phyloP scores from a whole-genome alignment of 1,140 invertebrate genomes.

The Cataglyphis hispanica region DNA sequence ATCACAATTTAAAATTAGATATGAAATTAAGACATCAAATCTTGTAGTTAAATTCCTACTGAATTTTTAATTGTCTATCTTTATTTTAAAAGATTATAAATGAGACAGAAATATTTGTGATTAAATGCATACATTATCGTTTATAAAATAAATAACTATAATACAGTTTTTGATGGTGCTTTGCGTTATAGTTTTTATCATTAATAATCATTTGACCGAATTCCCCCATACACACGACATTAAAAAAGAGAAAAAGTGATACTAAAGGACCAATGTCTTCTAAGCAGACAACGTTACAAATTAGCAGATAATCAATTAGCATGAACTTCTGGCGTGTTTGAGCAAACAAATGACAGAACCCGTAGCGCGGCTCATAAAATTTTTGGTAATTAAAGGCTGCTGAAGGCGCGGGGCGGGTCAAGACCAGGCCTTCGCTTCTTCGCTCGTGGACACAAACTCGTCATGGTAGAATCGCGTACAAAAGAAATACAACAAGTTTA shows the following conservation, averaged over 20 bases:
- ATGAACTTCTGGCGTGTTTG: slow-evolving; percentile 78
- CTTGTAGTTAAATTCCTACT: background rate
- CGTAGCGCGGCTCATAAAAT: slow-evolving; percentile 78
- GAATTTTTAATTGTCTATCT: background rate
- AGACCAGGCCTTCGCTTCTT: slow-evolving; percentile 54
- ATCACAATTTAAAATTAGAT: background rate
- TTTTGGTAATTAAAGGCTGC: slow-evolving; percentile 81
- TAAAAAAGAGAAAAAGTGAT: background rate
- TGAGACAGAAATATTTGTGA: background rate
- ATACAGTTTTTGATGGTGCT: background rate
- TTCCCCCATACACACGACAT: no score
- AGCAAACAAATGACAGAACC: slow-evolving; percentile 80
- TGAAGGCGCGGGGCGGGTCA: slow-evolving; percentile 61
- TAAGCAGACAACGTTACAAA: slow-evolving; percentile 78
- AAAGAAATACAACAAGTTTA: slow-evolving; percentile 58
- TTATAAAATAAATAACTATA: slow-evolving; percentile 20
- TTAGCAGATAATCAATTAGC: slow-evolving; percentile 83
- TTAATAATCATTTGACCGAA: background rate
- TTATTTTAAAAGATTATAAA: background rate
- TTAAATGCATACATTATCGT: background rate
- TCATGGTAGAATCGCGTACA: slow-evolving; percentile 1
- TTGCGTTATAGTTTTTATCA: background rate
- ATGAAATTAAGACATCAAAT: background rate
- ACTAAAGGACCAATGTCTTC: slow-evolving; percentile 35
- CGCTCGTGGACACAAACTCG: slow-evolving; percentile 27